A percentile compares a stretch with the other conserved stretches of the same genome.
Evolutionary conservation across 1,140 invertebrate species (phyloP).

Genomic region (Condylostylus longicornis): DNA sequence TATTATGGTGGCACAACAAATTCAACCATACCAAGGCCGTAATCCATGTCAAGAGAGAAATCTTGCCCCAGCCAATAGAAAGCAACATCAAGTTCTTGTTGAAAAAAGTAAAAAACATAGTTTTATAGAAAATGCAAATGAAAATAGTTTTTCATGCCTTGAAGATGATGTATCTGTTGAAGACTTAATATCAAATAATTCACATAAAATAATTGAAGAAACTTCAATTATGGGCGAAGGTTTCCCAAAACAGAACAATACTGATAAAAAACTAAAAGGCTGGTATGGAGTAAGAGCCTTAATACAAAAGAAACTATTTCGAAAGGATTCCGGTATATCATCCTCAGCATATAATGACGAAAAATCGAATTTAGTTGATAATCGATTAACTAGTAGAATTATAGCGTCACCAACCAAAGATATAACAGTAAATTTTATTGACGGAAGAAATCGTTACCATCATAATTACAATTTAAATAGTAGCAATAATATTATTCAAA

Average conservation of each 20-base stretch:
- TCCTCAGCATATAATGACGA: conserved; percentile 7
- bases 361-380: conserved; percentile 25
- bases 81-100: conserved; percentile 48
- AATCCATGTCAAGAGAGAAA: conserved; percentile 83
- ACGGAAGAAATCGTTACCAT: conserved; percentile 3
- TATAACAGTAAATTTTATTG: conserved; percentile 8
- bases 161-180: conserved; percentile 30
- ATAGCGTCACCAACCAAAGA: conserved; percentile 8
- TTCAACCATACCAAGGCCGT: conserved; percentile 73
- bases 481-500: too few species aligned
- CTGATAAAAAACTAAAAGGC: conserved; percentile 25
- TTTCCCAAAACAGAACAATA: conserved; percentile 30
- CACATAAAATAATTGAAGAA: conserved; percentile 2
- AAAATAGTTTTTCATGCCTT: conserved; percentile 26
- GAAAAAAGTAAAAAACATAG: conserved; percentile 44
- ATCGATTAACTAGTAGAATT: conserved; percentile 10
- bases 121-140: conserved; percentile 17
- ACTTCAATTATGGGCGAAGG: conserved; percentile 23
- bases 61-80: conserved; percentile 43
- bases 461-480: conserved; percentile 1
- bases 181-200: conserved; percentile 20
- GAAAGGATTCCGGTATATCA: conserved; percentile 11
- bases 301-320: conserved; percentile 29
- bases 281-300: conserved; percentile 29
- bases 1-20: conserved; percentile 28